Evolutionary conservation across 2,797 vertebrate genomes (phyloP).

Genomic region (Amphiprion clarkii): DNA sequence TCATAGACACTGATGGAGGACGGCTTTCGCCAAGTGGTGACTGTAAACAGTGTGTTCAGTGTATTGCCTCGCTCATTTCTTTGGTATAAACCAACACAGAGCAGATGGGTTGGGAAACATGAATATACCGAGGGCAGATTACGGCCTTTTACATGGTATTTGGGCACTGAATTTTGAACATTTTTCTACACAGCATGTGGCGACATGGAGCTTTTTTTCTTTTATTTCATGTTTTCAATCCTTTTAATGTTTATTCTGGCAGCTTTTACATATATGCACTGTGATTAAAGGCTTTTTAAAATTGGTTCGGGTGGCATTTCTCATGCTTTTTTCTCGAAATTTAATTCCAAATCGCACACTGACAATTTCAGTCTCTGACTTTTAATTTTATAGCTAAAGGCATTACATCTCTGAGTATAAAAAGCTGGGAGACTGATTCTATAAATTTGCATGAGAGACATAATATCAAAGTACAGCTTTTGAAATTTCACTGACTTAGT

Average conservation of each 20-base stretch:
- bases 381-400: conserved; percentile 7
- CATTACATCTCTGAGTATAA: neutral
- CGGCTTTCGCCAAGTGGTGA: neutral
- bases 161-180: neutral
- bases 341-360: neutral
- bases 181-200: conserved; percentile 8
- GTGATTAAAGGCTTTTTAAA: conserved; percentile 1
- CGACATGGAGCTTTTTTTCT: neutral
- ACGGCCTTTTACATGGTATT: neutral
- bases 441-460: conserved; percentile 1
- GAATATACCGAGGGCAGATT: conserved; percentile 5
- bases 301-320: neutral
- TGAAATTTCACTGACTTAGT: conserved; percentile 7
- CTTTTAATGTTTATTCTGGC: conserved; percentile 6
- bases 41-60: neutral
- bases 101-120: conserved; percentile 19
- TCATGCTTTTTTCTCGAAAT: neutral
- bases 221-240: neutral
- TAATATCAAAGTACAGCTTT: neutral
- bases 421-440: neutral
- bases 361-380: conserved; percentile 3
- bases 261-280: neutral
- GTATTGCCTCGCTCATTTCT: neutral
- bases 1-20: too few species aligned
- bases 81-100: neutral